phyloP scores from a whole-genome alignment of 2,888 invertebrate genomes.

The Cacoxenus indagator region DNA sequence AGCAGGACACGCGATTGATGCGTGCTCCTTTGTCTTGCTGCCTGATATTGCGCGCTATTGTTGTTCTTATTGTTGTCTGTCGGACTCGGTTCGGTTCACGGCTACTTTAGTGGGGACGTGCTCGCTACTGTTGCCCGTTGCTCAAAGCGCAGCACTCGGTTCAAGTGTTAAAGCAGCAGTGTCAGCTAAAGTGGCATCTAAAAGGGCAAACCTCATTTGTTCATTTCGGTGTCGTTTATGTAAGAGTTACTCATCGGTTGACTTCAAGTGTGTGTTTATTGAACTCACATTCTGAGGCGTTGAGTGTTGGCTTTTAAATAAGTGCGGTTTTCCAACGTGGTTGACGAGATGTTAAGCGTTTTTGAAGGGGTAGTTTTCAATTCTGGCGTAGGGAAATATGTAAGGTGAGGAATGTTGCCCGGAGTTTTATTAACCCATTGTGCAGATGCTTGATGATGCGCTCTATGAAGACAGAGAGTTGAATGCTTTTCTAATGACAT shows the following conservation, averaged over 20 bases:
- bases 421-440: too few relatives aligned
- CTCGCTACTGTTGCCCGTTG: neutral
- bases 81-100: neutral
- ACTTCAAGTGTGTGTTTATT: slow-evolving; percentile 3
- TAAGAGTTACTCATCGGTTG: neutral
- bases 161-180: neutral
- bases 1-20: slow-evolving; percentile 4
- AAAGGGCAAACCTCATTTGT: neutral
- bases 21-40: slow-evolving; percentile 5
- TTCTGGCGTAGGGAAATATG: neutral
- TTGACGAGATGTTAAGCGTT: neutral
- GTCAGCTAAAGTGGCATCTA: neutral
- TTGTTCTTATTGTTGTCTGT: neutral
- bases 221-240: neutral
- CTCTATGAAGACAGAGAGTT: too few relatives aligned
- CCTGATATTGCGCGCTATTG: neutral
- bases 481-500: too few relatives aligned
- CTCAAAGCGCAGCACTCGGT: neutral
- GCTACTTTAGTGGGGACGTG: neutral
- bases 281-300: neutral
- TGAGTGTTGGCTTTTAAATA: neutral
- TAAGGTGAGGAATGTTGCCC: neutral
- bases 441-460: too few relatives aligned
- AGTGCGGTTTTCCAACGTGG: neutral
- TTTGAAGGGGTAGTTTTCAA: too few relatives aligned